Base-by-base conservation (phyloP, 2,888 invertebrate species). In the Thereva unica region DNA sequence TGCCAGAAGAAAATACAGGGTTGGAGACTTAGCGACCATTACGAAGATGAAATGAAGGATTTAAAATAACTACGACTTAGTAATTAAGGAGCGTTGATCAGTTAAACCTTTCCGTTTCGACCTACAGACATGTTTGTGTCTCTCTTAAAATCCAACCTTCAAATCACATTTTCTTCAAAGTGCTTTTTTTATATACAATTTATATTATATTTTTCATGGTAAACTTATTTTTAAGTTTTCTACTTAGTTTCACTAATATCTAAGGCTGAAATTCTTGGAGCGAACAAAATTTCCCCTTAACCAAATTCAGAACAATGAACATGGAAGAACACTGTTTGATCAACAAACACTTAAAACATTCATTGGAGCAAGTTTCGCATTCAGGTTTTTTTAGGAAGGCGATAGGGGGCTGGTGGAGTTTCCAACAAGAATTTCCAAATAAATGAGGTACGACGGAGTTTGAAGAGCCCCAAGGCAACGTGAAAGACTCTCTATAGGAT, bases 291-390 rank as follows among this genome's bases (percentile, higher is more conserved):
- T 53, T 53, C 53, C n/a, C 53, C 10, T 53, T 47, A 35, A 45
- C 44, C 57, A 47, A 47, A 57, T 57, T 57, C 47, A 45, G 47
- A 12, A 57, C 45, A 45, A 45, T 45, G 57, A 44, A 45, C 45
- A 57, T 23, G 23, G 23, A 23, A 38, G 64, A 69, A 69, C 67
- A 69, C 64, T 69, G 69, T 69, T 69, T 69, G 67, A 69, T 69
- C 69, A 69, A 69, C 69, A 69, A 69, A 67, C 67, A 69, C 69
- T 69, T 69, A 59, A 57, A 68, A 65, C 56, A 47, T 69, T 64
- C 64, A 67, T 64, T 64, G 54, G 9, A 23, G 23, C 23, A 23
- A 23, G 23, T 23, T 23, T 23, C 23, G 23, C 23, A 23, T 23
- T 23, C 23, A 23, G 23, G 23, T 23, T 23, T 23, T 23, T 23